These are phyloP conservation scores for Noctua pronuba DNA, from an alignment of 2,888 invertebrate genomes.

Conservation along the genomic window DNA sequence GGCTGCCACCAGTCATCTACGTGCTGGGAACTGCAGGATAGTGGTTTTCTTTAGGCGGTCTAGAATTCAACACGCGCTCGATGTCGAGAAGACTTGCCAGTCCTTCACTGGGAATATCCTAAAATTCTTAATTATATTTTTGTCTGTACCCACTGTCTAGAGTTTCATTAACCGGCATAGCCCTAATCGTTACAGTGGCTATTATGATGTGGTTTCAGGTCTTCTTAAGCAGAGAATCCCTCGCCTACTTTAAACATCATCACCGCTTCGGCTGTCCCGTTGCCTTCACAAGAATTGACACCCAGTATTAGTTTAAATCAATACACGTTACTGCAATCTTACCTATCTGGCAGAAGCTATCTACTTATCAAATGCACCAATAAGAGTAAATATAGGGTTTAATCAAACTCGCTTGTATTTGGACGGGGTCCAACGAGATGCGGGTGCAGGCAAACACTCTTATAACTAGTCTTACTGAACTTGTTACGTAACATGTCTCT, in stretches of 20 bases:
- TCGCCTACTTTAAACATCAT: too few relatives aligned
- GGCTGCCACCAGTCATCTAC: too few relatives aligned
- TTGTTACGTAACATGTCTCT: not conserved
- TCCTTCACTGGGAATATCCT: too few relatives aligned
- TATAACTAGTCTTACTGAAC: not conserved
- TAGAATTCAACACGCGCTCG: too few relatives aligned
- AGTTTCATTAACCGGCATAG: too few relatives aligned
- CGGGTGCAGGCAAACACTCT: conserved; percentile 8
- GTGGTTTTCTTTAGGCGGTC: too few relatives aligned
- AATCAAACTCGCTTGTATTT: conserved; percentile 49
- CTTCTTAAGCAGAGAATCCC: not conserved
- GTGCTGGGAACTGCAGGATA: too few relatives aligned
- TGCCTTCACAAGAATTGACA: not conserved
- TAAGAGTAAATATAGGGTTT: conserved; percentile 39
- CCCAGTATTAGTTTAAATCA: not conserved
- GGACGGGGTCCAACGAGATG: conserved; percentile 55
- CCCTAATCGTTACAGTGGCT: too few relatives aligned
- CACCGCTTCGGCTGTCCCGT: not conserved
- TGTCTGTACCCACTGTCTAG: too few relatives aligned
- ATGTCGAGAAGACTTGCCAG: too few relatives aligned
- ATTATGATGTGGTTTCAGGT: not conserved
- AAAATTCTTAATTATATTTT: too few relatives aligned
- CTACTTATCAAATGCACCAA: conserved; percentile 32
- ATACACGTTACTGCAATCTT: not conserved
- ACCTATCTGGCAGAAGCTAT: not conserved